A percentile compares a stretch with the other conserved stretches of the same genome.
Evolutionary conservation across 1,140 invertebrate genomes (phyloP).

Genomic region (Apocrypta bakeri): DNA sequence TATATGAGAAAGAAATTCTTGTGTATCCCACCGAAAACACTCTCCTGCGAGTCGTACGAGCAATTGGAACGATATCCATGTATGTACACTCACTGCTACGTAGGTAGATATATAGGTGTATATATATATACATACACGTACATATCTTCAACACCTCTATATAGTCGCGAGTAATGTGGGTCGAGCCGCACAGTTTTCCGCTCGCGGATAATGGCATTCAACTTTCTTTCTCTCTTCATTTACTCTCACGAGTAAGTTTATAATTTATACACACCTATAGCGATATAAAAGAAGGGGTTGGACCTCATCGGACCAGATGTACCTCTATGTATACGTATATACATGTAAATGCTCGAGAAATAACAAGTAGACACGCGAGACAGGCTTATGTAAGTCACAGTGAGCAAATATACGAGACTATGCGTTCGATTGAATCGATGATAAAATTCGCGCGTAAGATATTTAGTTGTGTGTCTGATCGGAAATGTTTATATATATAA

Average conservation of each 20-base stretch:
- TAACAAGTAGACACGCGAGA: neutral
- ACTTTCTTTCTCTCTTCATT: conserved; percentile 7
- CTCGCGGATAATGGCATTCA: conserved; percentile 26
- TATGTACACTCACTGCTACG: neutral
- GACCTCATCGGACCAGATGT: conserved; percentile 6
- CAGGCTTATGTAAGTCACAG: neutral
- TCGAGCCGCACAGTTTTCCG: conserved; percentile 22
- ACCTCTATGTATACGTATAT: neutral
- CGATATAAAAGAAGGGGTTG: neutral
- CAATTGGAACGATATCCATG: neutral
- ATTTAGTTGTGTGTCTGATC: conserved; percentile 17
- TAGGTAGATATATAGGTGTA: neutral
- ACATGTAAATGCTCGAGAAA: neutral
- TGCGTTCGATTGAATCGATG: conserved; percentile 10
- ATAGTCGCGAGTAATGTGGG: conserved; percentile 5
- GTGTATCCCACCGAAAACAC: neutral
- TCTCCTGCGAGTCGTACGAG: neutral
- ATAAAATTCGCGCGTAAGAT: conserved; percentile 23
- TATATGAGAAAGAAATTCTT: neutral
- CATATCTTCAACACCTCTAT: neutral
- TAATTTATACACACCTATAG: too few relatives aligned
- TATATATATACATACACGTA: neutral
- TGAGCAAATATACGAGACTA: neutral
- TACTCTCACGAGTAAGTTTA: neutral
- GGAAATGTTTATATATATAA: neutral